These are phyloP conservation scores for Neocloeon triangulifer DNA, from an alignment of 1,140 invertebrate genomes.

Conservation along the genomic window DNA sequence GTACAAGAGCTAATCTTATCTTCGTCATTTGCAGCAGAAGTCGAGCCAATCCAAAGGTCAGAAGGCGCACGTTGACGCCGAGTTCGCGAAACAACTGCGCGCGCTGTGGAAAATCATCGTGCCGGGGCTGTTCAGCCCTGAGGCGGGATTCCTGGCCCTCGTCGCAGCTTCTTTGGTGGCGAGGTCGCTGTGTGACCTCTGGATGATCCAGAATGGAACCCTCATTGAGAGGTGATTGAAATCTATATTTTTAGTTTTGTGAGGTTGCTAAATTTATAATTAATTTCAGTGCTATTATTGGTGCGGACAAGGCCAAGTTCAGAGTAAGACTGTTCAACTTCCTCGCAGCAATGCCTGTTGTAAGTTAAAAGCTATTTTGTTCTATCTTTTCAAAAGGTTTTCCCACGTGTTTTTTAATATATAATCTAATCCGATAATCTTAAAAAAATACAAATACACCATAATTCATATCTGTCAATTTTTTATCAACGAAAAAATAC, in stretches of 20 bases:
- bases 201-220: conserved; percentile 88
- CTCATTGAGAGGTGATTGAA: conserved; percentile 62
- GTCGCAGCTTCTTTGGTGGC: conserved; percentile 63
- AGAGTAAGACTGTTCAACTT: conserved; percentile 51
- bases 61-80: conserved; percentile 57
- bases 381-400: conserved; percentile 9
- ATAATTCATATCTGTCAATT: no score
- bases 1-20: neutral
- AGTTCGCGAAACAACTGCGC: conserved; percentile 58
- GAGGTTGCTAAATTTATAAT: conserved; percentile 10
- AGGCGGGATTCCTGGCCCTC: conserved; percentile 55
- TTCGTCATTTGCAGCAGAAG: neutral
- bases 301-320: conserved; percentile 57
- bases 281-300: conserved; percentile 69
- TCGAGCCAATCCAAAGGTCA: neutral
- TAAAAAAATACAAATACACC: no score
- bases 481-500: no score
- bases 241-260: neutral
- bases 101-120: conserved; percentile 62
- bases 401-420: conserved; percentile 8
- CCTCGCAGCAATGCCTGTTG: conserved; percentile 57
- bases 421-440: no score
- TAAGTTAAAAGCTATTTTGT: conserved; percentile 23
- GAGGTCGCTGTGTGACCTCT: conserved; percentile 85
- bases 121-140: conserved; percentile 46